These are phyloP conservation scores for Psammodynastes pulverulentus DNA, from an alignment of 2,113 vertebrate genomes.

Conservation along the genomic window DNA sequence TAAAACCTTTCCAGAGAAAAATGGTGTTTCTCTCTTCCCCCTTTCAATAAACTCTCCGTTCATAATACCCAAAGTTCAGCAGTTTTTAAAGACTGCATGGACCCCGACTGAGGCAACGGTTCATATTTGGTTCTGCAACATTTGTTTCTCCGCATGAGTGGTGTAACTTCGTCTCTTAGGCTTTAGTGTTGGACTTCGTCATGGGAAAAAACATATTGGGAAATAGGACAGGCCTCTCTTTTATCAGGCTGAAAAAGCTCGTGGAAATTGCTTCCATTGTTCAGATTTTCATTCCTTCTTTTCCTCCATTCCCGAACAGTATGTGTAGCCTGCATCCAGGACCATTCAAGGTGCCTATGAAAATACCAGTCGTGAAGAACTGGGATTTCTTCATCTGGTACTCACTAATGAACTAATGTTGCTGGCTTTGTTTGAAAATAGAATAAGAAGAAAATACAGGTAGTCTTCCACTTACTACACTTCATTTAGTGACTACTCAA, in stretches of 20 bases:
- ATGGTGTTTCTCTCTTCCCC: not conserved
- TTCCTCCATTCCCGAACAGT: not conserved
- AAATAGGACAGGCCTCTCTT: not conserved
- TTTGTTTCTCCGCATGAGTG: slow-evolving; percentile 1
- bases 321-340: not conserved
- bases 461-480: not conserved
- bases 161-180: not conserved
- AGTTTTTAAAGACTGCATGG: not conserved
- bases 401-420: not conserved
- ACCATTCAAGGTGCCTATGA: not conserved
- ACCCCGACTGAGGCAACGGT: not conserved
- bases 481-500: not conserved
- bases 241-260: not conserved
- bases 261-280: not conserved
- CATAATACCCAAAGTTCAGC: not conserved
- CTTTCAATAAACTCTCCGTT: not conserved
- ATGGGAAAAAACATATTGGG: not conserved
- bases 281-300: not conserved
- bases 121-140: not conserved
- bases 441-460: not conserved
- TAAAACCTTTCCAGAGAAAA: not conserved
- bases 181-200: not conserved
- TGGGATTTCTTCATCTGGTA: not conserved
- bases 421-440: not conserved
- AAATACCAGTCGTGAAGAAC: not conserved